These are phyloP conservation scores for Oncopodura yosiiana DNA, from an alignment of 1,140 invertebrate species.

Conservation along the genomic window DNA sequence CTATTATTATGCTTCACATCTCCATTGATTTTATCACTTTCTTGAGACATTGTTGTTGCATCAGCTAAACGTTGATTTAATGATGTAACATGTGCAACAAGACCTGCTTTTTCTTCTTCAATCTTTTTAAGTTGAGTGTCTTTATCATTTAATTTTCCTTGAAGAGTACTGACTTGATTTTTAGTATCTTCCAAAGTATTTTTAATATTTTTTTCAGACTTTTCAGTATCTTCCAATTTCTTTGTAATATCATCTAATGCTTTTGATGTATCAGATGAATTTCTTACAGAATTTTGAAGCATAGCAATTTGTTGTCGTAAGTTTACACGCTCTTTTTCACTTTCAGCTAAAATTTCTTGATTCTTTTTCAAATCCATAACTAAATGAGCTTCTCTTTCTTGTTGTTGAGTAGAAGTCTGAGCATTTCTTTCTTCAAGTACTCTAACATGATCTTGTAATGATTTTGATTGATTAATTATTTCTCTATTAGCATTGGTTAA, in stretches of 20 bases:
- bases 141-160: slow-evolving; percentile 4
- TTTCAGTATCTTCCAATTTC: slow-evolving; percentile 20
- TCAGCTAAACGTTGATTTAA: slow-evolving; percentile 2
- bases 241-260: slow-evolving; percentile 16
- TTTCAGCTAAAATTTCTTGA: slow-evolving; percentile 9
- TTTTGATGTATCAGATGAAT: slow-evolving; percentile 12
- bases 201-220: slow-evolving; percentile 23
- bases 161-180: not conserved
- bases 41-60: slow-evolving; percentile 10
- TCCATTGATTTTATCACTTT: slow-evolving; percentile 16
- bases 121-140: slow-evolving; percentile 1
- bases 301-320: slow-evolving; percentile 15
- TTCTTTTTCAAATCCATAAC: slow-evolving; percentile 18
- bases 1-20: slow-evolving; percentile 1
- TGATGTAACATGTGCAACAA: slow-evolving; percentile 5
- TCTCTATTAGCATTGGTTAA: slow-evolving; percentile 28
- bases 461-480: slow-evolving; percentile 20
- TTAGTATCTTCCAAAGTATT: slow-evolving; percentile 18
- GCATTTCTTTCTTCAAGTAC: slow-evolving; percentile 9
- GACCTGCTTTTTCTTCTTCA: slow-evolving; percentile 5
- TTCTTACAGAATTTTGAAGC: slow-evolving; percentile 13
- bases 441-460: slow-evolving; percentile 19
- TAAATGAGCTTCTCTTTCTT: slow-evolving; percentile 22
- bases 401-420: slow-evolving; percentile 12
- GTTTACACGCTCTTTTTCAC: slow-evolving; percentile 9